These are phyloP conservation scores for Acanthosepion pharaonis DNA, from an alignment of 2,888 invertebrate genomes.

Conservation along the genomic window DNA sequence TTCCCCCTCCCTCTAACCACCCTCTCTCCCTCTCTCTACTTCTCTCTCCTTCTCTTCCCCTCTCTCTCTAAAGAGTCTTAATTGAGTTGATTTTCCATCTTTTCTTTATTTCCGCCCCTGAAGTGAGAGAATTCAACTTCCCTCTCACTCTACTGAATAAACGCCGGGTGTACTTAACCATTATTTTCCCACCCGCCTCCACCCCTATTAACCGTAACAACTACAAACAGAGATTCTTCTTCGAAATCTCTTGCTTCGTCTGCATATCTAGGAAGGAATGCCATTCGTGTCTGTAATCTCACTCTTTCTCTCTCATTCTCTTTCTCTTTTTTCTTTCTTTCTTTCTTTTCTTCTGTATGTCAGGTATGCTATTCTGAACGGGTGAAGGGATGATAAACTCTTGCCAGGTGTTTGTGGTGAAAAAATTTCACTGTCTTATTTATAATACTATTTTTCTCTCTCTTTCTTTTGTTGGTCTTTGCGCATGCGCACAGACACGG, in stretches of 20 bases:
- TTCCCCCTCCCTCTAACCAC: not conserved
- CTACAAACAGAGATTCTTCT: too few species aligned
- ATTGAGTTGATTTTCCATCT: too few species aligned
- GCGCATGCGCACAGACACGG: too few species aligned
- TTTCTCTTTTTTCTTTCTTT: not conserved
- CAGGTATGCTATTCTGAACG: not conserved
- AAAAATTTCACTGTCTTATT: not conserved
- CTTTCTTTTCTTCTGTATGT: not conserved
- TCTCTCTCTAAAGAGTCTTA: not conserved
- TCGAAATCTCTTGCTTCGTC: not conserved
- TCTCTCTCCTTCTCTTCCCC: not conserved
- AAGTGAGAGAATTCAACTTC: not conserved
- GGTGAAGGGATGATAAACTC: conserved; percentile 20
- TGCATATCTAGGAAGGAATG: not conserved
- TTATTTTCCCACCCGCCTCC: not conserved
- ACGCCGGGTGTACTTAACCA: not conserved
- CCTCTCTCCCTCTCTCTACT: not conserved
- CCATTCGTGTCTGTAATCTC: not conserved
- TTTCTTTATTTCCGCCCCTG: too few species aligned
- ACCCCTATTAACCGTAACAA: not conserved
- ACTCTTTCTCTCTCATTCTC: not conserved
- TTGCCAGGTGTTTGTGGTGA: conserved; percentile 4
- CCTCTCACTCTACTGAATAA: not conserved
- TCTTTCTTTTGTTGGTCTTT: too few species aligned
- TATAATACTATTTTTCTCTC: not conserved